These are phyloP conservation scores for Cataglyphis rosenhaueri DNA, from an alignment of 2,888 invertebrate genomes.

Conservation along the genomic window DNA sequence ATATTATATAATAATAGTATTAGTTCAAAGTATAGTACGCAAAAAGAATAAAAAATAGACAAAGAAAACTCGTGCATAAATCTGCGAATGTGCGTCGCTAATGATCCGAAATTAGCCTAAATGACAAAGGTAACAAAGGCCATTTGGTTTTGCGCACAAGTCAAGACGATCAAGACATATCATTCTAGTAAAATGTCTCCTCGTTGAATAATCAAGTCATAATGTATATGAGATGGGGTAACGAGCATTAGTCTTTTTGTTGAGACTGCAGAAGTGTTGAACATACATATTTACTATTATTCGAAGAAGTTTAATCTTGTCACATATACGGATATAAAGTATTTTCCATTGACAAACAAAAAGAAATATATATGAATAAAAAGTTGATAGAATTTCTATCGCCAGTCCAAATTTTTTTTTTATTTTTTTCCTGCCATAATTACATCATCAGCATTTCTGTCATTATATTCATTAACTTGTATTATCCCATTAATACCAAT, in stretches of 20 bases:
- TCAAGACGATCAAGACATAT: not conserved
- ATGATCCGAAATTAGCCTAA: constrained; percentile 42
- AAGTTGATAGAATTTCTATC: not conserved
- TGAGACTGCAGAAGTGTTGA: not conserved
- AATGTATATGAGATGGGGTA: constrained; percentile 4
- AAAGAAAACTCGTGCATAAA: constrained; percentile 2
- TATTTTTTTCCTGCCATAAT: not conserved
- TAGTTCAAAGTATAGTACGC: not conserved
- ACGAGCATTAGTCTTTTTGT: constrained; percentile 8
- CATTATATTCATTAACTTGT: constrained; percentile 18
- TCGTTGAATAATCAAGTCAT: constrained; percentile 35
- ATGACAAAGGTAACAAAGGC: constrained; percentile 26
- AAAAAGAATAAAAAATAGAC: not conserved
- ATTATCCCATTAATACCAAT: not conserved
- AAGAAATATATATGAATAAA: not conserved
- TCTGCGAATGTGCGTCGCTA: constrained; percentile 10
- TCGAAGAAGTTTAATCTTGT: not conserved
- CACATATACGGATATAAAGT: not conserved
- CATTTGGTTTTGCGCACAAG: constrained; percentile 8
- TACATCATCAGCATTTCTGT: not conserved
- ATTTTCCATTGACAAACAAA: not conserved
- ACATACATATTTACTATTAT: constrained; percentile 42
- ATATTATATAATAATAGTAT: not conserved
- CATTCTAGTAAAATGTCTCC: not conserved
- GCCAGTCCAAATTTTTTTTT: not conserved